Evolutionary conservation across 2,797 vertebrate species (phyloP).

Genomic region (Eulemur coronatus): DNA sequence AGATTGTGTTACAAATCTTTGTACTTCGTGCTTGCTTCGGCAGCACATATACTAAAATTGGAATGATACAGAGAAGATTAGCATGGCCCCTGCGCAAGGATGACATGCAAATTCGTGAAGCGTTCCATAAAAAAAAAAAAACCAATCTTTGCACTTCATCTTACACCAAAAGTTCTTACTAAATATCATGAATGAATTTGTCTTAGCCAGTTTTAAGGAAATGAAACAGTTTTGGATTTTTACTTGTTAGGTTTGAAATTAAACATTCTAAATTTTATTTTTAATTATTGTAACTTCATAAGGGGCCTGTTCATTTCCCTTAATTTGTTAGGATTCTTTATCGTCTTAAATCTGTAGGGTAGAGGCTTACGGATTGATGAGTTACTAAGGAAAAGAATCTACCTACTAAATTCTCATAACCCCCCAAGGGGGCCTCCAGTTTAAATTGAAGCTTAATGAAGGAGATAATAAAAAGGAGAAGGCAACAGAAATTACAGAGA

Average conservation of each 20-base stretch:
- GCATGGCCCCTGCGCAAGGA: too few species aligned
- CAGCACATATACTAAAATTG: too few species aligned
- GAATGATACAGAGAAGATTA: too few species aligned
- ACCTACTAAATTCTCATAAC: not conserved
- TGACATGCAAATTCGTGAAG: too few species aligned
- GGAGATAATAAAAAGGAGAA: not conserved
- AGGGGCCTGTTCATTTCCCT: not conserved
- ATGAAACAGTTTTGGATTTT: not conserved
- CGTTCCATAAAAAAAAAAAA: too few species aligned
- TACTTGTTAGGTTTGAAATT: conserved; percentile 31
- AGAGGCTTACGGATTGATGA: not conserved
- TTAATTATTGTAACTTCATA: not conserved
- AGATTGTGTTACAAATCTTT: not conserved
- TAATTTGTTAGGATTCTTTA: conserved; percentile 29
- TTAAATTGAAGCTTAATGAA: conserved; percentile 15
- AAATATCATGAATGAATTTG: not conserved
- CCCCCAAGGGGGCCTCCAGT: not conserved
- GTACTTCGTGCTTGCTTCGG: too few species aligned
- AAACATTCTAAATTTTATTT: conserved; percentile 31
- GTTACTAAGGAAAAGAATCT: not conserved
- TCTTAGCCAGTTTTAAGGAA: conserved; percentile 41
- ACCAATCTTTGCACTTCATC: not conserved
- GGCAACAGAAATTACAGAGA: not conserved
- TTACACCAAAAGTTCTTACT: conserved; percentile 3
- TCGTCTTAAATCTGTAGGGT: not conserved